Evolutionary conservation across 2,888 invertebrate species (phyloP), one percentile per base, ranked within the genome.

Genomic region (Escarpia spicata): DNA sequence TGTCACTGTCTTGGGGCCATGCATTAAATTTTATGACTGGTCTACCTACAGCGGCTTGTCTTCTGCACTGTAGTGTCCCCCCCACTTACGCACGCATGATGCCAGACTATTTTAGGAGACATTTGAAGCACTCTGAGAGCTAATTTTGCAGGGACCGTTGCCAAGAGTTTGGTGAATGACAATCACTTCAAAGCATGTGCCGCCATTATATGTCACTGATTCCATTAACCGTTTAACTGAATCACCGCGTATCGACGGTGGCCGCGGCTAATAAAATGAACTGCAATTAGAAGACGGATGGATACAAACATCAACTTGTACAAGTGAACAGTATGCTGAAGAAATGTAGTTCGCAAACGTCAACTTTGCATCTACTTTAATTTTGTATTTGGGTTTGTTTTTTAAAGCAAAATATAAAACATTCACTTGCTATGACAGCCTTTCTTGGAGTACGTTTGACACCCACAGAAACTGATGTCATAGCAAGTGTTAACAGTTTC

Each of bases 41-140:
- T 75, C 75, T 75, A 75, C 75, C 75, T 75, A 6, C 10, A 52
- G 12, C 10, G 10, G 52, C 75, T 26, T 26, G 26, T 75, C 75
- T 19, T 75, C 75, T 26, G 52, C 1, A 3, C 3, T 26, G 75
- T 75, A 2, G 75, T 12, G 2, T 52, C 75, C 75, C 75, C 75
- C 75, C 75, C 19, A 19, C 26, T 26, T 26, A 75, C 75, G n/a
- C 75, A 75, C 75, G 10, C 52, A 52, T 12, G 26, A 26, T n/a
- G 75, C 75, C 75, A 75, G 75, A 75, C 75, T 75, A 75, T 75
- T 75, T 75, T 75, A 75, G 26, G 75, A 75, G 75, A 26, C 75
- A 75, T n/a, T 75, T 26, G 75, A 75, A n/a, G 75, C 75, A 75
- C 75, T 75, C 75, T 75, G 75, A 26, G 26, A 15, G 52, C 52